Evolutionary conservation across 2,888 invertebrate species (phyloP).

Genomic region (Arctia plantaginis): DNA sequence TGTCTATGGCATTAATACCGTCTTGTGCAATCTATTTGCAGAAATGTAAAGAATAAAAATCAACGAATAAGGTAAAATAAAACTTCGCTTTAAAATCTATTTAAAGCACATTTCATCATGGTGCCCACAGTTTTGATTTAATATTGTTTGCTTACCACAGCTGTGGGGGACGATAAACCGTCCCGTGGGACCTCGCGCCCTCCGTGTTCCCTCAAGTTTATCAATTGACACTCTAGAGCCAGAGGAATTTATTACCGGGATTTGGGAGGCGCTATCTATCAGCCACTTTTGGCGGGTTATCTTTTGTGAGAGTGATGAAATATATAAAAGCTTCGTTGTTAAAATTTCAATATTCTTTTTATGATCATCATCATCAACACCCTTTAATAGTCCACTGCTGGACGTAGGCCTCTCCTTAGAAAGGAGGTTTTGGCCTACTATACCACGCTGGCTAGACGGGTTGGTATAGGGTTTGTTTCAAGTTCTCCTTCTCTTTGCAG

Average conservation of each 20-base stretch:
- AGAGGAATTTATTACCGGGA: slow-evolving; percentile 25
- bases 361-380: too few species aligned
- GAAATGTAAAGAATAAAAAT: not conserved
- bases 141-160: slow-evolving; percentile 54
- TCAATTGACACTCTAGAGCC: slow-evolving; percentile 28
- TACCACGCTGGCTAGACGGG: too few species aligned
- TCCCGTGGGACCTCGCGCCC: slow-evolving; percentile 43
- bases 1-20: too few species aligned
- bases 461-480: too few species aligned
- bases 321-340: too few species aligned
- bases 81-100: slow-evolving; percentile 12
- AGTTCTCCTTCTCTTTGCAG: too few species aligned
- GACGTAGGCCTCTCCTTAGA: too few species aligned
- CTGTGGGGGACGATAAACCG: slow-evolving; percentile 63
- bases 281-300: slow-evolving; percentile 5
- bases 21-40: too few species aligned
- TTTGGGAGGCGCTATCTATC: slow-evolving; percentile 14
- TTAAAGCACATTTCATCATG: slow-evolving; percentile 5
- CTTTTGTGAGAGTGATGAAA: not conserved
- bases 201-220: slow-evolving; percentile 19
- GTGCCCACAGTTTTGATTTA: slow-evolving; percentile 47
- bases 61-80: not conserved
- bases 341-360: too few species aligned
- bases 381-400: too few species aligned
- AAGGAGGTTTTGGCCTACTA: too few species aligned